phyloP scores from a whole-genome alignment of 2,113 vertebrate species.

The Recurvirostra avosetta region DNA sequence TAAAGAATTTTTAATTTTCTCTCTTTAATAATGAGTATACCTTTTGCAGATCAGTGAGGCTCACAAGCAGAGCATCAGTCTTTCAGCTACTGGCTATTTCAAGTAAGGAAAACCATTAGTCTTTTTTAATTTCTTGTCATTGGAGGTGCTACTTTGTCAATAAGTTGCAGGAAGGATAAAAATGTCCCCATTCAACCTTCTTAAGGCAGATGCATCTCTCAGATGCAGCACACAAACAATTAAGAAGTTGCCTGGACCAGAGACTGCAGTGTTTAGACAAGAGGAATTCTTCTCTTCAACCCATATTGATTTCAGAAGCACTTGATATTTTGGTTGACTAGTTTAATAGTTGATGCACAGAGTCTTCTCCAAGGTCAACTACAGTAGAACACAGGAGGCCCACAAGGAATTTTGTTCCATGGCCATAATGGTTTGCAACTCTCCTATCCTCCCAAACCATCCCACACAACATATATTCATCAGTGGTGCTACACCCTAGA shows the following conservation, averaged over 20 bases:
- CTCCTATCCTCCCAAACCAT: background rate
- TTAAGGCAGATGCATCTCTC: background rate
- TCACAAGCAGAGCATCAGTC: constrained; percentile 77
- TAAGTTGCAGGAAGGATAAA: background rate
- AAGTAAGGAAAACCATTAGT: constrained; percentile 69
- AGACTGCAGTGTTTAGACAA: background rate
- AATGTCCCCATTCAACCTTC: background rate
- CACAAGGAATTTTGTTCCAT: background rate
- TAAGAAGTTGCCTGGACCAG: background rate
- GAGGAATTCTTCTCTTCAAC: background rate
- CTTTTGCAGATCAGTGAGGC: constrained; percentile 73
- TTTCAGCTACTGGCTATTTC: constrained; percentile 87
- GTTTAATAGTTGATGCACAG: background rate
- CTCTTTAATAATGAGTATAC: background rate
- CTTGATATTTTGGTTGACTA: background rate
- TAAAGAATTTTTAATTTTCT: background rate
- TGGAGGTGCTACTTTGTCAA: background rate
- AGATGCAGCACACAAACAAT: background rate
- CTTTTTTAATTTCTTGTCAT: background rate
- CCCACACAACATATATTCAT: background rate
- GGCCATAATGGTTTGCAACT: background rate
- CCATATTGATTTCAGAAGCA: background rate
- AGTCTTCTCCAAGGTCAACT: background rate
- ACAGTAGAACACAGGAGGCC: background rate
- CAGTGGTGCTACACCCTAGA: background rate